Evolutionary conservation across 2,888 invertebrate species (phyloP).

Genomic region (Drosophila nigricruria): DNA sequence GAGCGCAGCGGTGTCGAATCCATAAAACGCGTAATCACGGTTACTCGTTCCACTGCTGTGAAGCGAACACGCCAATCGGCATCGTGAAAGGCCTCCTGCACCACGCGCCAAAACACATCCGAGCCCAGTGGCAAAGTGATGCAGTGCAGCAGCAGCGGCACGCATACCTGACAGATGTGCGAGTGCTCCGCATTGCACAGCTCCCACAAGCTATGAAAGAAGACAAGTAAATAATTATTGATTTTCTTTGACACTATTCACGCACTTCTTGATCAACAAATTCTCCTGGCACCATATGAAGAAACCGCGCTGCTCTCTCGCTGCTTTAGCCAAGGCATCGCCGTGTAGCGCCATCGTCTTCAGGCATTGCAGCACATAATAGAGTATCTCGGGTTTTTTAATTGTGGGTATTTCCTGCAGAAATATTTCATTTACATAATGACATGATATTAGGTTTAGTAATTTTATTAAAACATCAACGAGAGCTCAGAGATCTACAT

Average conservation of each 20-base stretch:
- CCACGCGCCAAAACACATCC: conserved; percentile 97
- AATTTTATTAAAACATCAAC: background rate
- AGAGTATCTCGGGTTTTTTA: conserved; percentile 95
- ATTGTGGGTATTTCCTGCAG: conserved; percentile 91
- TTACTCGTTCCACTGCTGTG: conserved; percentile 97
- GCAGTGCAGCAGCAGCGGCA: conserved; percentile 97
- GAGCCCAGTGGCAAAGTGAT: conserved; percentile 97
- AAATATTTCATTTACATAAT: background rate
- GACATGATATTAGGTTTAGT: too few relatives aligned
- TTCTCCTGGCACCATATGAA: conserved; percentile 99
- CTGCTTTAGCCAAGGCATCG: conserved; percentile 94
- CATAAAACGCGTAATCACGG: conserved; percentile 96
- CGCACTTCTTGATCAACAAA: conserved; percentile 95
- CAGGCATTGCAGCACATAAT: conserved; percentile 95
- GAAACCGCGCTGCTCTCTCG: conserved; percentile 95
- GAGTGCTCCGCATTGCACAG: conserved; percentile 96
- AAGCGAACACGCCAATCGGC: conserved; percentile 95
- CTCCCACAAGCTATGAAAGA: conserved; percentile 92
- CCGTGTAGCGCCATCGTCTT: conserved; percentile 96
- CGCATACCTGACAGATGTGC: conserved; percentile 96
- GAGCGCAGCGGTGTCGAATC: conserved; percentile 94
- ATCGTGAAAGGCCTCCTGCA: conserved; percentile 97
- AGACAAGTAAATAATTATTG: background rate
- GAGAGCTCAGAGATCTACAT: background rate
- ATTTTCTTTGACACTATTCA: conserved; percentile 11